Base-by-base conservation (phyloP, 2,888 invertebrate genomes). In the Pseudeuparius sepicola region DNA sequence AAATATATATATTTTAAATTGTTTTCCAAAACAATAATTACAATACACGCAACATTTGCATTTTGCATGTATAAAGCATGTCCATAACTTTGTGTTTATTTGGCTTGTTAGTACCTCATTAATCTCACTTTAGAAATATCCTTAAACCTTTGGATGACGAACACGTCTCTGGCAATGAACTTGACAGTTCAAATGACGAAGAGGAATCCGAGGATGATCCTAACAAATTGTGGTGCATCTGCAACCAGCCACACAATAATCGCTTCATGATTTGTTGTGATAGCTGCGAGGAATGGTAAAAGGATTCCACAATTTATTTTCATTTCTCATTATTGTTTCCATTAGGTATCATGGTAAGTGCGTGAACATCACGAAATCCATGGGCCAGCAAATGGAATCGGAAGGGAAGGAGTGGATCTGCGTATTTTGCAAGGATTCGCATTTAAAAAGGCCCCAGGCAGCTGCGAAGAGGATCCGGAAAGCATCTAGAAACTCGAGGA, bases 271-370 rank as follows among this genome's bases (percentile, higher is more conserved):
- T 94, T 52, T 90, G 90, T 60, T 96, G 96, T 60, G 94, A 96
- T 61, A 73, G 76, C 9, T 96, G 94, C 59, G 87, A 90, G 57
- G 92, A 94, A 57, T 96, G 94, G 94, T n/a, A n/a, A n/a, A n/a
- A n/a, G n/a, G n/a, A n/a, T n/a, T n/a, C n/a, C n/a, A n/a, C n/a
- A n/a, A n/a, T n/a, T n/a, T n/a, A n/a, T n/a, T n/a, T n/a, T n/a
- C n/a, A n/a, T n/a, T n/a, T n/a, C n/a, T n/a, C n/a, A n/a, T n/a
- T n/a, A n/a, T n/a, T n/a, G n/a, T n/a, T n/a, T n/a, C n/a, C n/a
- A n/a, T n/a, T n/a, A n/a, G n/a, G n/a, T 96, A 89, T 59, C 94
- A 96, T 58, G 94, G 94, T n/a, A 87, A 85, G 55, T 96, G 94
- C 64, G 93, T 96, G 9, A 87, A 86, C 50, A 84, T 96, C 25